Conservation (phyloP, 2,113 vertebrate species). For the Trematocara stigmaticum region DNA sequence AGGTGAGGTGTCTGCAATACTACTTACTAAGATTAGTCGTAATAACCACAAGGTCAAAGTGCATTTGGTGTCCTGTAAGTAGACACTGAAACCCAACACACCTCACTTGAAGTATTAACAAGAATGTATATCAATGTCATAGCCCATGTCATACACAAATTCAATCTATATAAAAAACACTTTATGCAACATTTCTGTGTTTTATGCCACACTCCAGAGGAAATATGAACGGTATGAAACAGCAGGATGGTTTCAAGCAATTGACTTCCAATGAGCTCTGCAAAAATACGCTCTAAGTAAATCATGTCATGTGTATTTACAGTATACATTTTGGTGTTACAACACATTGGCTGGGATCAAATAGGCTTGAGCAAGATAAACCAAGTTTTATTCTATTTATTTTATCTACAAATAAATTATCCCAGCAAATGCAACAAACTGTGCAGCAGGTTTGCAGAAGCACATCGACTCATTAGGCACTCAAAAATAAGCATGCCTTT, state of each 20-base stretch:
- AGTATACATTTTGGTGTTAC: not conserved
- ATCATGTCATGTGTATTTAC: not conserved
- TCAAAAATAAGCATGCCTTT: not conserved
- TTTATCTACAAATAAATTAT: not conserved
- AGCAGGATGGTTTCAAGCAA: not conserved
- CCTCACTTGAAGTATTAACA: not conserved
- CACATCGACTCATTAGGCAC: not conserved
- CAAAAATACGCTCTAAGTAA: not conserved
- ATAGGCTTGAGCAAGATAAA: not conserved
- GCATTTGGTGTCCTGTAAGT: not conserved
- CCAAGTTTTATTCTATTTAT: not conserved
- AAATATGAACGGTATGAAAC: not conserved
- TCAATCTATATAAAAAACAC: not conserved
- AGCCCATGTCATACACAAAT: not conserved
- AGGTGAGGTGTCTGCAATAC: not conserved
- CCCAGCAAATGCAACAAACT: not conserved
- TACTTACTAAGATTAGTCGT: not conserved
- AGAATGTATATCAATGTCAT: not conserved
- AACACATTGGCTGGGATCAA: not conserved
- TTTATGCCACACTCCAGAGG: not conserved
- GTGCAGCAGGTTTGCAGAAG: not conserved
- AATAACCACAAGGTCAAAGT: not conserved
- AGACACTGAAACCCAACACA: not conserved
- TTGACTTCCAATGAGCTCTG: not conserved
- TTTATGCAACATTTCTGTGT: not conserved